phyloP scores from a whole-genome alignment of 2,888 invertebrate genomes.

The Orthosia gracilis region DNA sequence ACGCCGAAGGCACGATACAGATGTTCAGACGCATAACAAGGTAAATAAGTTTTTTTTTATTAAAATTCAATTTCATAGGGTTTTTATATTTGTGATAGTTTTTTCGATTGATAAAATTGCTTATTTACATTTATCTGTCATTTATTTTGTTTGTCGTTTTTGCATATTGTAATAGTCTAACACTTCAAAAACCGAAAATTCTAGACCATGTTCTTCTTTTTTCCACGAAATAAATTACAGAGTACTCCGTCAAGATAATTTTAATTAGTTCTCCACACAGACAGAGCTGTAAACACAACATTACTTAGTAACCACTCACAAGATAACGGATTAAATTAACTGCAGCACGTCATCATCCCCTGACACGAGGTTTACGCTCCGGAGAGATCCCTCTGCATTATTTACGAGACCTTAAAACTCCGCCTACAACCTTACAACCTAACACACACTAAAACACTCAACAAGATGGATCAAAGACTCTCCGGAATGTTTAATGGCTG shows the following conservation, averaged over 20 bases:
- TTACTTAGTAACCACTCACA: conserved; percentile 23
- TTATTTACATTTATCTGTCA: neutral
- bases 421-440: conserved; percentile 40
- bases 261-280: neutral
- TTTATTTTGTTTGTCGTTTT: neutral
- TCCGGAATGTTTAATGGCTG: conserved; percentile 38
- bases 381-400: conserved; percentile 56
- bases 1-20: conserved; percentile 37
- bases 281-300: neutral
- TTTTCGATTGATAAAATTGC: neutral
- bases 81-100: neutral
- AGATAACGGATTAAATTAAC: conserved; percentile 42
- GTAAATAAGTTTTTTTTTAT: conserved; percentile 41
- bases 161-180: neutral
- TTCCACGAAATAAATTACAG: neutral
- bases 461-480: conserved; percentile 43
- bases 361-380: conserved; percentile 29
- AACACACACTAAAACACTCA: conserved; percentile 48
- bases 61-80: conserved; percentile 21
- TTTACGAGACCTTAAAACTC: conserved; percentile 58
- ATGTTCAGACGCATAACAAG: conserved; percentile 24
- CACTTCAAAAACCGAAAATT: neutral
- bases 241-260: neutral
- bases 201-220: neutral
- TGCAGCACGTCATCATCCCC: conserved; percentile 55